These are phyloP conservation scores for Eueremaeus valkanovi DNA, from an alignment of 2,888 invertebrate species.

Conservation along the genomic window DNA sequence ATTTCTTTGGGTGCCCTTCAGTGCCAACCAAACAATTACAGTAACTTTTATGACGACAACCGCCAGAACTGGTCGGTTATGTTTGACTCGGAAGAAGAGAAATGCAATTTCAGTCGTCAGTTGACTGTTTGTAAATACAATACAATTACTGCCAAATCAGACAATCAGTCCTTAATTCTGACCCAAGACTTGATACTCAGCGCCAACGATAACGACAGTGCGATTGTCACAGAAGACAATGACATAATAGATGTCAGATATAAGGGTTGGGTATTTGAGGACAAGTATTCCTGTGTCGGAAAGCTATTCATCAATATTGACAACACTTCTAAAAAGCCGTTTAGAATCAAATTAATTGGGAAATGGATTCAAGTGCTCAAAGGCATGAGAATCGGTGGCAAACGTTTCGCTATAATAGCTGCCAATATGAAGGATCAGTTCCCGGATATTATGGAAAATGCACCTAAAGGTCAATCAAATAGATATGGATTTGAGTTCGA, in stretches of 20 bases:
- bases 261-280: background rate
- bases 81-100: constrained; percentile 50
- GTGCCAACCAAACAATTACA: constrained; percentile 46
- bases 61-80: constrained; percentile 59
- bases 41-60: constrained; percentile 58
- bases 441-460: background rate
- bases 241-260: background rate
- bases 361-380: background rate
- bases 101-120: background rate
- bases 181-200: background rate
- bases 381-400: background rate
- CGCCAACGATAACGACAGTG: background rate
- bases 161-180: background rate
- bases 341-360: background rate
- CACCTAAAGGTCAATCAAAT: background rate
- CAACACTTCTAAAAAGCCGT: background rate
- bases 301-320: background rate
- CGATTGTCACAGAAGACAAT: background rate
- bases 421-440: background rate
- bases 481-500: constrained; percentile 3
- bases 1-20: constrained; percentile 28
- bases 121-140: background rate
- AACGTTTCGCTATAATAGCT: background rate
- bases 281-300: background rate
- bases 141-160: background rate